Conservation (phyloP, 2,888 invertebrate species). For the Limnephilus lunatus region DNA sequence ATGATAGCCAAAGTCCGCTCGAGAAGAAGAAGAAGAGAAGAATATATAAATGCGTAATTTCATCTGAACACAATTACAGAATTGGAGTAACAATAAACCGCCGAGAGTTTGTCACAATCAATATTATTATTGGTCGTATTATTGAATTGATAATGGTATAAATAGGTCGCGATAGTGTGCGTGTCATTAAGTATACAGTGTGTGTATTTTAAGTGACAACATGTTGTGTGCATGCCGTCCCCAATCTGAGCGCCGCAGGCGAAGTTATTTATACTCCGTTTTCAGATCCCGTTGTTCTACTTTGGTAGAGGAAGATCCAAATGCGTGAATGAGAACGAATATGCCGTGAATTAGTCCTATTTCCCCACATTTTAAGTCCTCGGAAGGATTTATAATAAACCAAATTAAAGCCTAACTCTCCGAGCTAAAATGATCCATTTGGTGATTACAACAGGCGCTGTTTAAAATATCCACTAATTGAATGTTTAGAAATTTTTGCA, state of each 20-base stretch:
- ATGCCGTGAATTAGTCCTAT: background rate
- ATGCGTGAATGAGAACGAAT: background rate
- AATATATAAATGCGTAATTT: too few relatives aligned
- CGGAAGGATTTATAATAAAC: background rate
- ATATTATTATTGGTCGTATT: conserved; percentile 8
- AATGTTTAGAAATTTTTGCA: background rate
- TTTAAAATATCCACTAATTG: background rate
- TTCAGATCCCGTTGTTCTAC: conserved; percentile 19
- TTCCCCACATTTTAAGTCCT: background rate
- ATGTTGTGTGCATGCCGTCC: background rate
- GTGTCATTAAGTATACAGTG: background rate
- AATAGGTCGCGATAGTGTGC: background rate
- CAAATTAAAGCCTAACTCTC: background rate
- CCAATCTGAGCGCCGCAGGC: conserved; percentile 6
- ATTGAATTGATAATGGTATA: conserved; percentile 25
- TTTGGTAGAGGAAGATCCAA: conserved; percentile 3
- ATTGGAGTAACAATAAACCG: background rate
- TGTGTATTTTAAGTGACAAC: background rate
- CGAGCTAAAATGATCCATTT: background rate
- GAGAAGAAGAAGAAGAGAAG: too few relatives aligned
- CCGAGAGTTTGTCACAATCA: background rate
- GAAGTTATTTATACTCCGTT: conserved; percentile 19
- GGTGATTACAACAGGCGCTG: background rate
- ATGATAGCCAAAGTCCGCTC: too few relatives aligned
- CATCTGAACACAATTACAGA: too few relatives aligned